Evolutionary conservation across 2,113 vertebrate species (phyloP), one percentile per base, ranked within the genome.

Genomic region (Chamaetylas fuelleborni): DNA sequence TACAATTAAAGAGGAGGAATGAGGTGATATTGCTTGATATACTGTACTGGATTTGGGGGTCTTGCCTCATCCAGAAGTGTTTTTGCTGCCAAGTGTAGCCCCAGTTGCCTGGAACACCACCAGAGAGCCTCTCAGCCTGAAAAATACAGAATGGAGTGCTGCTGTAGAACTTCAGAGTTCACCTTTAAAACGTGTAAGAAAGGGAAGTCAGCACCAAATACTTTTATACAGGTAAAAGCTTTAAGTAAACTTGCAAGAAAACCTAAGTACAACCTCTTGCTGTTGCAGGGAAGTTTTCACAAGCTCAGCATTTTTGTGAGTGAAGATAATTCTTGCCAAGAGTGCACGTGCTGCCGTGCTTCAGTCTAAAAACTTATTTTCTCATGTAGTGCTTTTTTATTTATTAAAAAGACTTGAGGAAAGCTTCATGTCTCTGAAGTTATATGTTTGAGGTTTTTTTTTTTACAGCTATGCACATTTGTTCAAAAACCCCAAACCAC

Each of bases 281-380:
- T 70, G 4, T 29, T 72, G 31, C 22, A 69, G 23, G 20, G 14
- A 71, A 33, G 26, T 66, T 77, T 76, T 65, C 56, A 45, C 31
- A 65, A 61, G 64, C n/a, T 79, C 53, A 81, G 34, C 12, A 5
- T 85, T 85, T 90, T 67, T 71, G 56, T 85, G 1, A 1, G 7
- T 45, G 51, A 56, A 57, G 43, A 14, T 77, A 43, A 71, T 53
- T 81, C 50, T 70, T 81, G 36, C 28, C 54, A 50, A 25, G 31
- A 40, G 3, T 45, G 26, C 16, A 4, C 38, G 8, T 0, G 0
- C 24, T 87, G 42, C 57, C 4, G 1, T 54, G 15, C 13, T 79
- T 76, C 66, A n/a, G 40, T 50, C 85, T 61, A 88, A 29, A 79
- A 85, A 60, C 2, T 5, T 45, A 5, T 23, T 84, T 88, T 76